Conservation (phyloP, 2,113 vertebrate species). For the Typhlomys cinereus region DNA sequence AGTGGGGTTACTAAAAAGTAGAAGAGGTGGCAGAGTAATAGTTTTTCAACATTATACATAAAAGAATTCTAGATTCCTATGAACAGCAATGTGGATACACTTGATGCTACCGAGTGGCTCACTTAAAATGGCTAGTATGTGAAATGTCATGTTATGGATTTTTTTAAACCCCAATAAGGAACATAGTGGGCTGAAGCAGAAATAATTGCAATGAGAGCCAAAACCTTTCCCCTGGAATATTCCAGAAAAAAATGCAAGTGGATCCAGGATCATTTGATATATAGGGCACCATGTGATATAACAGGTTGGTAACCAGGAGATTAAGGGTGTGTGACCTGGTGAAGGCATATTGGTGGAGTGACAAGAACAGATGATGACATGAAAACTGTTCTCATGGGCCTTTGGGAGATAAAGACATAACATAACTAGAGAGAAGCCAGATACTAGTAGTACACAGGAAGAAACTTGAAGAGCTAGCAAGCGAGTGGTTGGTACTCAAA, state of each 20-base stretch:
- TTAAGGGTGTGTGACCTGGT: not conserved
- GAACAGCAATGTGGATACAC: not conserved
- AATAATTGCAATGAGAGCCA: not conserved
- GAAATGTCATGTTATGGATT: not conserved
- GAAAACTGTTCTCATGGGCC: not conserved
- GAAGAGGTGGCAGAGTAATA: not conserved
- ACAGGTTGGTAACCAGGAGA: not conserved
- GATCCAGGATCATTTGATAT: not conserved
- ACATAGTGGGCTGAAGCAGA: not conserved
- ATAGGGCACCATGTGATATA: not conserved
- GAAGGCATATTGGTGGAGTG: not conserved
- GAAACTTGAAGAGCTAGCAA: not conserved
- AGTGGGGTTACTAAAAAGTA: not conserved
- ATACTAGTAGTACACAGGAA: not conserved
- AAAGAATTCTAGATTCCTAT: not conserved
- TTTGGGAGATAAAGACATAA: not conserved
- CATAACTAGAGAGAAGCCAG: not conserved
- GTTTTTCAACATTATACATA: not conserved
- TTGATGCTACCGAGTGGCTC: not conserved
- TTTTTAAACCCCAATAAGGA: not conserved
- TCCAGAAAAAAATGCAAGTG: not conserved
- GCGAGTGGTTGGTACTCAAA: not conserved
- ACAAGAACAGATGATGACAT: not conserved
- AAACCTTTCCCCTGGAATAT: not conserved
- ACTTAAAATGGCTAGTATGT: not conserved